Conservation (phyloP, 2,113 vertebrate genomes). For the Leuciscus idus region DNA sequence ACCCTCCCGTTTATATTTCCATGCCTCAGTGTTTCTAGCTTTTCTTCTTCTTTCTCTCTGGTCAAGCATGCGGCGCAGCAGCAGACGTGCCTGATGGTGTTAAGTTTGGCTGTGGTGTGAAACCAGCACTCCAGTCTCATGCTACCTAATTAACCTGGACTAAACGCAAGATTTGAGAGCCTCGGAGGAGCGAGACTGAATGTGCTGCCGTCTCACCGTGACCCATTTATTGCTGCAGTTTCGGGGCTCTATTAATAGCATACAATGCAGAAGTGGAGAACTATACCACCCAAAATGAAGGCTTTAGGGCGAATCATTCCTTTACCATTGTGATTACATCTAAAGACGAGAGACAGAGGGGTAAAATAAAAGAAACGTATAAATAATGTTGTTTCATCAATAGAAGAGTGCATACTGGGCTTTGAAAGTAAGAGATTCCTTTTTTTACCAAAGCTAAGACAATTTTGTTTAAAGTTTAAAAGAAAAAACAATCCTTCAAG, state of each 20-base stretch:
- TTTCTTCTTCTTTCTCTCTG: neutral
- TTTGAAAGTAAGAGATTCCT: neutral
- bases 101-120: neutral
- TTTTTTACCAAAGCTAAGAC: conserved; percentile 11
- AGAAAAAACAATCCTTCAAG: neutral
- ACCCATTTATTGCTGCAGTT: conserved; percentile 41
- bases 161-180: conserved; percentile 21
- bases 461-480: neutral
- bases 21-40: neutral
- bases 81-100: neutral
- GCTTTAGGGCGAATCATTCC: neutral
- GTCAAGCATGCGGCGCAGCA: rapidly evolving
- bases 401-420: neutral
- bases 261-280: conserved; percentile 16
- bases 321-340: conserved; percentile 17
- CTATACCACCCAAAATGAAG: neutral
- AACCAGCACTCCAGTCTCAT: neutral
- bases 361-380: neutral
- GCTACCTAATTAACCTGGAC: conserved; percentile 38
- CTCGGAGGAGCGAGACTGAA: neutral
- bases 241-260: conserved; percentile 45
- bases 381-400: conserved; percentile 34
- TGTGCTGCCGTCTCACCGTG: conserved; percentile 23
- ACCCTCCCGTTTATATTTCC: neutral
- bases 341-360: neutral